Evolutionary conservation across 92 coral and sea anemone species (phyloP).

Genomic region (Heteractis magnifica): DNA sequence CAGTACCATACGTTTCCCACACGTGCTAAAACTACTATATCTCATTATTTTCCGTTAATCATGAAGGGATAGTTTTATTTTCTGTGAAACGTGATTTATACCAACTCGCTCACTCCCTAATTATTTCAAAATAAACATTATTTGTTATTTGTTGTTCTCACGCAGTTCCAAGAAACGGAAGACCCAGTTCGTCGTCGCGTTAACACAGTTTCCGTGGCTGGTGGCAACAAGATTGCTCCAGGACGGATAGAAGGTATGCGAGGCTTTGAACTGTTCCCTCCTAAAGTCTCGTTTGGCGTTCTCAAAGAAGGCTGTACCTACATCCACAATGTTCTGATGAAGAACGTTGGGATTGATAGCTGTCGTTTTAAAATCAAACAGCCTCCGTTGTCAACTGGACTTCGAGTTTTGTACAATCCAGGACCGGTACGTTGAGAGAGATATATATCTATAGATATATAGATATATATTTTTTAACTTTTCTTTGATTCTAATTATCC

Average conservation of each 20-base stretch:
- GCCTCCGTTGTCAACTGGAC: constrained; percentile 95
- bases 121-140: no score
- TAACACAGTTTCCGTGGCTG: constrained; percentile 89
- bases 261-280: constrained; percentile 92
- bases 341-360: constrained; percentile 94
- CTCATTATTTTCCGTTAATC: no score
- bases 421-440: constrained; percentile 75
- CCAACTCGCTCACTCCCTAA: neutral
- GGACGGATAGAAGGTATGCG: constrained; percentile 60
- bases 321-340: constrained; percentile 65
- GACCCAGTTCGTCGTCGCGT: constrained; percentile 94
- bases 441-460: no score
- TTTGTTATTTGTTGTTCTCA: neutral
- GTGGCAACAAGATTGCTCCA: constrained; percentile 57
- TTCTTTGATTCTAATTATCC: neutral
- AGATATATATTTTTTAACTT: no score
- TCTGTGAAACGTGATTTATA: neutral
- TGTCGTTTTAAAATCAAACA: constrained; percentile 88
- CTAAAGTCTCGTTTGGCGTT: constrained; percentile 87
- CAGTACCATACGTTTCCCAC: no score
- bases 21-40: no score
- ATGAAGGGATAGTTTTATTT: no score
- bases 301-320: constrained; percentile 94
- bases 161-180: constrained; percentile 74
- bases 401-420: constrained; percentile 81